Evolutionary conservation across 2,113 vertebrate species (phyloP).

Genomic region (Drymodes brunneopygia): DNA sequence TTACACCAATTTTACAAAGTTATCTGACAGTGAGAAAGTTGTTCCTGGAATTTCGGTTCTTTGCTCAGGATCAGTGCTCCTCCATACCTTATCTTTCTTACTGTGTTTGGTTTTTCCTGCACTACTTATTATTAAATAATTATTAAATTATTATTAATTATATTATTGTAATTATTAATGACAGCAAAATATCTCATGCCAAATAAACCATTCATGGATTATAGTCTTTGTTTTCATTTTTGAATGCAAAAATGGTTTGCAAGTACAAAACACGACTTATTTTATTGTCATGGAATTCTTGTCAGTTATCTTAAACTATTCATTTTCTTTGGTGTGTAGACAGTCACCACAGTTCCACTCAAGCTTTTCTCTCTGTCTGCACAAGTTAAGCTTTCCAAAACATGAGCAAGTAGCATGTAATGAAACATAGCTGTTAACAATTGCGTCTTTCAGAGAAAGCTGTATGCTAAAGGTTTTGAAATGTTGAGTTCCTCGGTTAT

Average conservation of each 20-base stretch:
- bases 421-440: not conserved
- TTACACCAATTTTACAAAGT: not conserved
- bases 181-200: not conserved
- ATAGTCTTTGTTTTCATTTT: not conserved
- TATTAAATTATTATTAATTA: not conserved
- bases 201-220: not conserved
- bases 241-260: not conserved
- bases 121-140: not conserved
- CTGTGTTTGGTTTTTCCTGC: not conserved
- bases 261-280: not conserved
- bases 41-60: not conserved
- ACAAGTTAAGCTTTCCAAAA: not conserved
- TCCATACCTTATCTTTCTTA: not conserved
- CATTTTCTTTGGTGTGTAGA: not conserved
- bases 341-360: accelerated
- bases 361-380: not conserved
- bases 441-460: not conserved
- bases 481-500: not conserved
- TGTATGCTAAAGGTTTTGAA: not conserved
- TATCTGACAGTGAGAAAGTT: not conserved
- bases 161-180: not conserved
- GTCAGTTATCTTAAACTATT: not conserved
- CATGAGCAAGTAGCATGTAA: not conserved
- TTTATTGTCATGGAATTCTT: not conserved
- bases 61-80: not conserved